A percentile compares a stretch with the other conserved stretches of the same genome.
These are phyloP conservation scores for Triops cancriformis DNA, from an alignment of 1,140 invertebrate species.

Conservation along the genomic window DNA sequence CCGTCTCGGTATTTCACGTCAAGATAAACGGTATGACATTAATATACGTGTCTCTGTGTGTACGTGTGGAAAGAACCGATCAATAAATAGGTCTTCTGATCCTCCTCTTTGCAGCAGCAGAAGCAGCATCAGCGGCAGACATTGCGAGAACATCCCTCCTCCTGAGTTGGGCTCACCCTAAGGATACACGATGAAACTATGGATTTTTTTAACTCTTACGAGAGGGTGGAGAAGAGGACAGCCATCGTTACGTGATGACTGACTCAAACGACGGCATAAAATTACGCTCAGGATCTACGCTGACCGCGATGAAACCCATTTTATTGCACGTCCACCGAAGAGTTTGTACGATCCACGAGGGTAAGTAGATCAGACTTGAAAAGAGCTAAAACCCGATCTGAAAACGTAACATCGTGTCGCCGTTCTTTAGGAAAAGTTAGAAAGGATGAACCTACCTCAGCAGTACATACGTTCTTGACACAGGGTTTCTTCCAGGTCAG, in stretches of 20 bases:
- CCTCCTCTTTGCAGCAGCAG: neutral
- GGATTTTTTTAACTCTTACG: neutral
- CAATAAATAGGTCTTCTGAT: constrained; percentile 1
- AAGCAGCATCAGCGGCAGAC: neutral
- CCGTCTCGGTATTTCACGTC: too few species aligned
- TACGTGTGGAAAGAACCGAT: neutral
- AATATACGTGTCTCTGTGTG: neutral
- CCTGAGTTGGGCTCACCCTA: neutral
- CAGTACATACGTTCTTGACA: too few species aligned
- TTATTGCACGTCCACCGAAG: too few species aligned
- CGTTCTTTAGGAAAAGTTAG: too few species aligned
- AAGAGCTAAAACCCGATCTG: too few species aligned
- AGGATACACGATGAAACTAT: neutral
- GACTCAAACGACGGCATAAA: neutral
- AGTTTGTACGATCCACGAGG: too few species aligned
- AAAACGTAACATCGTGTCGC: too few species aligned
- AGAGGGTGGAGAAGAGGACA: neutral
- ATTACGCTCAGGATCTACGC: neutral
- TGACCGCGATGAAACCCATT: neutral
- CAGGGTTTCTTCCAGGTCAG: too few species aligned
- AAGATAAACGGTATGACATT: too few species aligned
- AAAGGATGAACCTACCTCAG: too few species aligned
- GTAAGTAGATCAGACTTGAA: too few species aligned
- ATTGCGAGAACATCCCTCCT: neutral
- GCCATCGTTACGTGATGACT: neutral